Base-by-base conservation (phyloP, 2,797 vertebrate genomes). In the Limnodromus scolopaceus region DNA sequence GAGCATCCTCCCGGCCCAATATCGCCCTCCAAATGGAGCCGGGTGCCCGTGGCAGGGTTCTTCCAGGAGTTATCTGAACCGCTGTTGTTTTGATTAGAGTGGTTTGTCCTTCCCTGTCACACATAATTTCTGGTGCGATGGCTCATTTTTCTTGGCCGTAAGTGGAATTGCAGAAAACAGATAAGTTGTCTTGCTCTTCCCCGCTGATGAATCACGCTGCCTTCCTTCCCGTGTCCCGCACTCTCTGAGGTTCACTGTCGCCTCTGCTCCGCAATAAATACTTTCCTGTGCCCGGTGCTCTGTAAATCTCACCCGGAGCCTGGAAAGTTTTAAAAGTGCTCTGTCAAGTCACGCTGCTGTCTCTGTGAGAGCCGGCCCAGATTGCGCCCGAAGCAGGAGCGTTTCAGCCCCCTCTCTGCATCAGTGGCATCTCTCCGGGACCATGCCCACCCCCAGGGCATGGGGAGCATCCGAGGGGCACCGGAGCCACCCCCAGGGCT, bases 71-170 rank as follows among this genome's bases (percentile, higher is more conserved):
- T 90, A 84, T 94, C 92, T 78, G 75, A 78, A 34, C 45, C 2
- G 2, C 92, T 87, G 82, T 19, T 93, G 96, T 80, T 97, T 86
- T 88, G 87, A 94, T 94, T 74, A 82, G 80, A 96, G 88, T 24
- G 24, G 84, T 97, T 97, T 95, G 96, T 97, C 97, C 97, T 97
- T 97, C 96, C 92, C 94, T 96, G 97, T 97, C 97, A 96, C 95
- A 91, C 89, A 82, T 96, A 92, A 97, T 96, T 97, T 88, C 95
- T 92, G 87, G 74, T 86, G 51, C 48, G 80, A 66, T 93, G 92
- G 93, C 95, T 97, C 97, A 93, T 97, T 97, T 97, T 97, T 97
- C 96, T 91, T 89, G 91, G 92, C 96, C 91, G 87, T 75, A 80
- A 94, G 94, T 93, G 83, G 93, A 93, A 94, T 80, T 97, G 95